Base-by-base conservation (phyloP, 1,140 invertebrate genomes). In the Paraescarpia echinospica region DNA sequence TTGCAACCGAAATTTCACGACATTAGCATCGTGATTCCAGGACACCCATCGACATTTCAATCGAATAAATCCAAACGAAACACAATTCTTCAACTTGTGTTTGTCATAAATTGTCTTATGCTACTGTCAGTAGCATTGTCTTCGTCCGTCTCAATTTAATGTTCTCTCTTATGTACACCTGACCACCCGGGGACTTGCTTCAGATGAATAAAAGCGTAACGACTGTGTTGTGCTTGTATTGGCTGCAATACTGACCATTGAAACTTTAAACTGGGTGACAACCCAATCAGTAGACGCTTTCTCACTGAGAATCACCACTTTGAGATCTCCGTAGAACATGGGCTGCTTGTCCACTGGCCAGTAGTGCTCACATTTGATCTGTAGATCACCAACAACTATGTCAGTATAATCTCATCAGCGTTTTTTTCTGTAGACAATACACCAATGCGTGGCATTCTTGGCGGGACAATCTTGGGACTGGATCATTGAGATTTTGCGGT, bases 281-380 rank as follows among this genome's bases (percentile, higher is more conserved):
- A 98, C 98, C 98, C 98, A 99, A 96, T 99, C 98, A 88, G 98
- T 97, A 96, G 98, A 99, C 95, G 98, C 98, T 92, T 98, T 98
- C 90, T 99, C 98, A 27, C 35, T 92, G 77, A 92, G 31, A 31
- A 93, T 48, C n/a, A 27, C 34, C 48, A 96, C 99, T 33, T 89
- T 33, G 35, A 93, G 91, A 35, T 93, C 93, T 34, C 91, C 91
- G 51, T 93, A 93, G 51, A 35, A 35, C 27, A 93, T 92, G 89
- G 92, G 33, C 48, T 94, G 88, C n/a, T 1, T 77, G 90, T 93
- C 92, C 0, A 35, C 22, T 2, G 93, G 93, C 92, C 92, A 93
- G 89, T 93, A 93, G n/a, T 93, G 91, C 33, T 91, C 48, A 90
- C 93, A 93, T 33, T 77, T 77, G 59, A 14, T 18, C 59, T 77